Percentiles rank a stretch among this genome's conserved stretches.
phyloP scores from a whole-genome alignment of 2,797 vertebrate genomes.

The Sebastes steindachneri region DNA sequence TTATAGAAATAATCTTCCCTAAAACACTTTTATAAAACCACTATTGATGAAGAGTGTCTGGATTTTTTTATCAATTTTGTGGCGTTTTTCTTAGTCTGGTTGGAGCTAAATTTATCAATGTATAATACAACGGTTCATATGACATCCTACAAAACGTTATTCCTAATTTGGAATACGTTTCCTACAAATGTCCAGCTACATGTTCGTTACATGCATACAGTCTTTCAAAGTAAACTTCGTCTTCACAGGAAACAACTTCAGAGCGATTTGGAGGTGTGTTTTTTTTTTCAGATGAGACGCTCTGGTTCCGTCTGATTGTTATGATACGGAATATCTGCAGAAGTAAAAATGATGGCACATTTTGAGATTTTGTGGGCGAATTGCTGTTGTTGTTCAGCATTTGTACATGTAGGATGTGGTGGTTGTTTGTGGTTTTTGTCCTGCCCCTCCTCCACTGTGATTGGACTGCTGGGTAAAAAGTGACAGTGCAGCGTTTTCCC shows the following conservation, averaged over 20 bases:
- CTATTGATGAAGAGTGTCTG: neutral
- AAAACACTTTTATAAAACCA: neutral
- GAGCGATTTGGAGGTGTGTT: neutral
- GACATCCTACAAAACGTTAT: accelerated
- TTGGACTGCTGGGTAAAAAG: neutral
- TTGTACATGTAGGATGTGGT: neutral
- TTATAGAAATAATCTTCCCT: neutral
- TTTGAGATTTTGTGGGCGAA: neutral
- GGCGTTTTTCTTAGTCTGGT: neutral
- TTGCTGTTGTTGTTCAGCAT: neutral
- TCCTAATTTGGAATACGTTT: neutral
- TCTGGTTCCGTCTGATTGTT: neutral
- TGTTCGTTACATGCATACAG: neutral
- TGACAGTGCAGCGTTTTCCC: neutral
- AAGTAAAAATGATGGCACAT: neutral
- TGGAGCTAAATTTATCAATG: neutral
- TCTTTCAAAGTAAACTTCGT: neutral
- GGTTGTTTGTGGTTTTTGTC: neutral
- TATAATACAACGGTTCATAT: accelerated
- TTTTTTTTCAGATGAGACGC: neutral
- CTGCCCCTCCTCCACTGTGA: neutral
- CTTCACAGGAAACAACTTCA: neutral
- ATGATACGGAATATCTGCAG: neutral
- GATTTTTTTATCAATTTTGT: neutral
- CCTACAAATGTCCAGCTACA: neutral